Evolutionary conservation across 2,888 invertebrate species (phyloP).

Genomic region (Acanthopleura granulata): DNA sequence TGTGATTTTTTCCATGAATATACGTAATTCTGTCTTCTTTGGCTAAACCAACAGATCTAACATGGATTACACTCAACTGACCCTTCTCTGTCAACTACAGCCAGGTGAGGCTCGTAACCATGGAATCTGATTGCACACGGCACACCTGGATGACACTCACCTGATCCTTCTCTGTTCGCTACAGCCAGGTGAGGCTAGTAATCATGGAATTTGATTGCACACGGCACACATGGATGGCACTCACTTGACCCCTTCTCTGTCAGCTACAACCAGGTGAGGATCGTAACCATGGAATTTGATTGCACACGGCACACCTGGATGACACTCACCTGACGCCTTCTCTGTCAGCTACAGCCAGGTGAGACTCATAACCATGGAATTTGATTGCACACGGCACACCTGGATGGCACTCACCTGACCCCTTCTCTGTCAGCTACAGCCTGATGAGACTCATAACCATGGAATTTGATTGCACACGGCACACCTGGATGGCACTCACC

Average conservation of each 20-base stretch:
- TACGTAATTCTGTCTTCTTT: too few relatives aligned
- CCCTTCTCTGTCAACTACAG: conserved; percentile 87
- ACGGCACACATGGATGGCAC: too few relatives aligned
- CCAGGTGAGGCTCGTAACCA: too few relatives aligned
- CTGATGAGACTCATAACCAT: conserved; percentile 91
- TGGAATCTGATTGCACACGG: too few relatives aligned
- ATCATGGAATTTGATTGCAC: too few relatives aligned
- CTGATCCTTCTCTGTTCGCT: conserved; percentile 86
- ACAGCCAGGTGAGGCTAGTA: too few relatives aligned
- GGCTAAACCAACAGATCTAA: too few relatives aligned
- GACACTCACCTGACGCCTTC: conserved; percentile 82
- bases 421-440: conserved; percentile 89
- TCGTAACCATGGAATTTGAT: conserved; percentile 92
- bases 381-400: too few relatives aligned
- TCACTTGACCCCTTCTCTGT: conserved; percentile 86
- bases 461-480: conserved; percentile 85
- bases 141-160: too few relatives aligned
- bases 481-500: conserved; percentile 81
- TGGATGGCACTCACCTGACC: conserved; percentile 79
- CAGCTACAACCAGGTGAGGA: conserved; percentile 87
- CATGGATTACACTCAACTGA: conserved; percentile 73
- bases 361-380: conserved; percentile 92
- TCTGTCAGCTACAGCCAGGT: conserved; percentile 87
- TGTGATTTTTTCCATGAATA: too few relatives aligned
- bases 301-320: too few relatives aligned